Base-by-base conservation (phyloP, 2,113 vertebrate genomes). In the Pterophyllum scalare region DNA sequence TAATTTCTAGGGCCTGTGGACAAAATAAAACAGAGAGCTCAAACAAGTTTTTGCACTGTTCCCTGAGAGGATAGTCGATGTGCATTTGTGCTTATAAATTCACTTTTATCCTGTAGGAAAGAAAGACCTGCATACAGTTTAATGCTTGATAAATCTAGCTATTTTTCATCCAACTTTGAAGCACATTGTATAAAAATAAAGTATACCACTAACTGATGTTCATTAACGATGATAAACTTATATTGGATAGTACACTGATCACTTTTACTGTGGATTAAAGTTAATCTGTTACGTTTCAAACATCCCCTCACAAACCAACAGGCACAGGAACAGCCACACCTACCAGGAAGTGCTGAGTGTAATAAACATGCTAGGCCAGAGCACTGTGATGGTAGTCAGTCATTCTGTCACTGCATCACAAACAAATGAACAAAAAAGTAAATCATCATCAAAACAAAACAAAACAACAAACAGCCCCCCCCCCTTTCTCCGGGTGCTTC, bases 321-420 rank as follows among this genome's bases (percentile, higher is more conserved):
- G 38, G 38, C 38, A 38, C 9, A 65, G 4, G 35, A 43, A 19
- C 65, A 52, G 65, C 65, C 65, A 72, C 65, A 72, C 65, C 65
- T 31, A 52, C 26, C 65, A 72, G 65, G 65, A 72, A 72, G 65
- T 72, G 65, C 9, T 70, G 65, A 31, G 43, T 70, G 65, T 19
- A 52, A 40, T 28, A 17, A 49, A 43, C 22, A 19, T 28, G 9
- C 1, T 70, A 28, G 40, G 64, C 19, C 64, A 0, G 22, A 70
- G 64, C 3, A 0, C 24, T 70, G 24, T 28, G 15, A 52, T 20
- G 43, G 52, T 31, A 72, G 49, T 52, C 49, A 52, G 67, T 72
- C 20, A n/a, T 31, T 52, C 31, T 52, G 43, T 54, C 0, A 2
- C 7, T 49, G 15, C 17, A 12, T 40, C 3, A 40, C 12, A 40